Evolutionary conservation across 2,113 vertebrate genomes (phyloP), one percentile per base, ranked within the genome.

Genomic region (Microcebus griseorufus): DNA sequence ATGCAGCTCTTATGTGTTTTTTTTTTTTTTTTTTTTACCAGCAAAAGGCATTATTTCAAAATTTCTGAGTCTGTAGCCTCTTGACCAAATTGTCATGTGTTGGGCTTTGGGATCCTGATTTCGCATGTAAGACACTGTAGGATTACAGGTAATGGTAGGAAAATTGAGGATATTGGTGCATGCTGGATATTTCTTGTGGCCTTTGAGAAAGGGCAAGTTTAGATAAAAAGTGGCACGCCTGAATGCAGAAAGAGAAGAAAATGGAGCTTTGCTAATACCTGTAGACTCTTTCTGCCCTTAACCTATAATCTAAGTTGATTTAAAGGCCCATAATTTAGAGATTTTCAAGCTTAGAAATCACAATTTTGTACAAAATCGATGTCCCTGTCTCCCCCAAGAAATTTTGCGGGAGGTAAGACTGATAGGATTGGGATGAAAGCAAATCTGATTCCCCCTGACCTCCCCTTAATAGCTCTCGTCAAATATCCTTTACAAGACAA

Each of bases 341-440:
- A 79, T 39, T 90, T 94, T 88, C 53, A 93, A 92, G 69, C 27
- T 90, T 90, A 90, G 27, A 85, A 88, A 93, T 82, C 8, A 20
- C 17, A 92, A 55, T 75, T 81, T 88, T 69, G 29, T 90, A 60
- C 37, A 87, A 87, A 94, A 27, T 6, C 14, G 11, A 42, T 22
- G 10, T 23, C 37, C n/a, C 25, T 2, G 5, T 32, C 58, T n/a
- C 3, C 14, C 3, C 42, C 13, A 73, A 90, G 51, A 72, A 83
- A 88, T 53, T 32, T 72, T 29, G 2, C 39, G 60, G 34, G 65
- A 78, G 20, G 1, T 42, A 76, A 81, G 72, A 78, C 17, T 67
- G 29, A 60, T 42, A 70, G 22, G n/a, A 29, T 12, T 55, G 60
- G 22, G 18, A 42, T 2, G 42, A 86, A 58, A 70, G 72, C 23